Conservation (phyloP, 2,888 invertebrate species). For the Norana najaformis region DNA sequence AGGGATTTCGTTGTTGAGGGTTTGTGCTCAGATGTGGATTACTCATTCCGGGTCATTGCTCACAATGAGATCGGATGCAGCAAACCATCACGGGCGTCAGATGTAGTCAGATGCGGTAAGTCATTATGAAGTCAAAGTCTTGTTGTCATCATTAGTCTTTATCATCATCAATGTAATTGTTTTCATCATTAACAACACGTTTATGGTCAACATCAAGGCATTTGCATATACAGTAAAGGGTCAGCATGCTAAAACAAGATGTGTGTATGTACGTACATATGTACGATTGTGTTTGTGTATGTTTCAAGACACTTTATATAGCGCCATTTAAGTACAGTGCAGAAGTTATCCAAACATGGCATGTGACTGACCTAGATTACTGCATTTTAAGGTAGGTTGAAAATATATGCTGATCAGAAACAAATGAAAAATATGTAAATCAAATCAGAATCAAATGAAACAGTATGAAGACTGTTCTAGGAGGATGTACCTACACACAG, state of each 20-base stretch:
- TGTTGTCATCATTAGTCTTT: no score
- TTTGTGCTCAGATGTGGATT: slow-evolving; percentile 60
- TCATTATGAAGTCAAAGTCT: neutral
- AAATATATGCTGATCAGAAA: neutral
- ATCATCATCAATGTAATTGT: no score
- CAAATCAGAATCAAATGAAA: no score
- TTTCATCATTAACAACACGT: neutral
- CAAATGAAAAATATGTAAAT: neutral
- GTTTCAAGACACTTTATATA: neutral
- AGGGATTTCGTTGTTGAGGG: slow-evolving; percentile 53
- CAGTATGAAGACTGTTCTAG: neutral
- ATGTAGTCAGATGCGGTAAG: slow-evolving; percentile 39
- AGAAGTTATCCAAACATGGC: neutral
- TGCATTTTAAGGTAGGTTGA: neutral
- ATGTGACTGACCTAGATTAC: neutral
- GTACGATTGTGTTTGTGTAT: neutral
- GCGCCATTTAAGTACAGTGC: neutral
- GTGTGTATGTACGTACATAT: no score
- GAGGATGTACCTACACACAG: neutral
- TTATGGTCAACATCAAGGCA: neutral
- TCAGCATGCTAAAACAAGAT: no score
- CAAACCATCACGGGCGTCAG: slow-evolving; percentile 31
- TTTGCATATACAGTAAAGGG: no score
- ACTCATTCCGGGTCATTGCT: slow-evolving; percentile 83
- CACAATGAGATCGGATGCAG: slow-evolving; percentile 76